These are phyloP conservation scores for Crotalus helleri DNA, from an alignment of 2,113 vertebrate species.

Conservation along the genomic window DNA sequence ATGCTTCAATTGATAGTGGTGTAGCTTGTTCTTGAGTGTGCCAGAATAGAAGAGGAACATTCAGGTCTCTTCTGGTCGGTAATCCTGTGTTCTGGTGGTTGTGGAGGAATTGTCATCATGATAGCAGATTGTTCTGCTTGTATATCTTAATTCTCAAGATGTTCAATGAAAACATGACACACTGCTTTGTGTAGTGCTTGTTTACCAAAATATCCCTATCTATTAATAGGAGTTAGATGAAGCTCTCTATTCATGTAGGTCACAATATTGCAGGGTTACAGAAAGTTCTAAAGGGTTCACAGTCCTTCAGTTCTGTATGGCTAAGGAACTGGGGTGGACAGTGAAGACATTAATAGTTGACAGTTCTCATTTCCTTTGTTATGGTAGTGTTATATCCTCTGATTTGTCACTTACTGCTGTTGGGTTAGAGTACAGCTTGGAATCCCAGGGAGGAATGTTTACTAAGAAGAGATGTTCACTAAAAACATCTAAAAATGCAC, in stretches of 20 bases:
- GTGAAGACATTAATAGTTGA: not conserved
- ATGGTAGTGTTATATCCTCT: not conserved
- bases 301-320: not conserved
- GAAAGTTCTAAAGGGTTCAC: not conserved
- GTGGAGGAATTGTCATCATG: not conserved
- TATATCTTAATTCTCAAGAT: not conserved
- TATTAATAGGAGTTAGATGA: not conserved
- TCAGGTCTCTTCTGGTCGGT: not conserved
- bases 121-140: not conserved
- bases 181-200: not conserved
- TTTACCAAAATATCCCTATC: not conserved
- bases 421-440: not conserved
- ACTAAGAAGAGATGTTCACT: not conserved
- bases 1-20: not conserved
- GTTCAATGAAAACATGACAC: not conserved
- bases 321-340: not conserved
- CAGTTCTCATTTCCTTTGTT: not conserved
- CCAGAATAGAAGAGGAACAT: not conserved
- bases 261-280: not conserved
- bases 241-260: not conserved
- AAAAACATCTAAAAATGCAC: not conserved
- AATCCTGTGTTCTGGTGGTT: not conserved
- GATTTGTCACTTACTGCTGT: not conserved
- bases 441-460: not conserved
- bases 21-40: not conserved